phyloP scores from a whole-genome alignment of 2,113 vertebrate genomes.

The Echinops telfairi region DNA sequence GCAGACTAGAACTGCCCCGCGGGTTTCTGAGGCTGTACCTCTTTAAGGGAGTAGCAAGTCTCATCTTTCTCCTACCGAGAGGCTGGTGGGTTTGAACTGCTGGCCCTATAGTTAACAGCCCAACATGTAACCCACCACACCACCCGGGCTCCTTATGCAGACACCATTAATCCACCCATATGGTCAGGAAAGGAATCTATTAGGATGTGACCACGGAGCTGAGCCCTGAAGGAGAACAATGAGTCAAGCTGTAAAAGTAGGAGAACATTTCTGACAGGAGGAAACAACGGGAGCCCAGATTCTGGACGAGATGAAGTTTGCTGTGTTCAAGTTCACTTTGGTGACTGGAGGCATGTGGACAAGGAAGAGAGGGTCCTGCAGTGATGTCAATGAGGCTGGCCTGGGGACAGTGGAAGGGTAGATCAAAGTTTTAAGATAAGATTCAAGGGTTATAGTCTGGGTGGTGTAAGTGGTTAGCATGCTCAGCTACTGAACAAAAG shows the following conservation, averaged over 20 bases:
- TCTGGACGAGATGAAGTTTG: not conserved
- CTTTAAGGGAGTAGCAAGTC: too few relatives aligned
- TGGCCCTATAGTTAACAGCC: too few relatives aligned
- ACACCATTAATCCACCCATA: not conserved
- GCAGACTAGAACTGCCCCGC: too few relatives aligned
- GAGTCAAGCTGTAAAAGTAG: not conserved
- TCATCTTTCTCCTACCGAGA: too few relatives aligned
- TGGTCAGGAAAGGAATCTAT: not conserved
- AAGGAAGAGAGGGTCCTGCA: not conserved
- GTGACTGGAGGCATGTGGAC: not conserved
- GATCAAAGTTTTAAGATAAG: not conserved
- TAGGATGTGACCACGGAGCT: not conserved
- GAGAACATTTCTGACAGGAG: slow-evolving; percentile 19
- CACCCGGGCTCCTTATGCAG: too few relatives aligned
- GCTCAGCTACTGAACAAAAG: too few relatives aligned
- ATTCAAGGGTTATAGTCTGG: not conserved
- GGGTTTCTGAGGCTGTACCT: too few relatives aligned
- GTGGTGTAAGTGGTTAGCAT: too few relatives aligned
- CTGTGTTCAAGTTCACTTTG: too few relatives aligned
- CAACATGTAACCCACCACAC: too few relatives aligned
- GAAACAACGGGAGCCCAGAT: not conserved
- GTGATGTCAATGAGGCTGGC: not conserved
- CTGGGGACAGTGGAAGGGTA: not conserved
- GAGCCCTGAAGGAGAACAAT: not conserved
- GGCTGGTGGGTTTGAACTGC: too few relatives aligned